Evolutionary conservation across 37 sponge, comb jelly and placozoan genomes (phyloP).

Genomic region (Axinella damicornis): DNA sequence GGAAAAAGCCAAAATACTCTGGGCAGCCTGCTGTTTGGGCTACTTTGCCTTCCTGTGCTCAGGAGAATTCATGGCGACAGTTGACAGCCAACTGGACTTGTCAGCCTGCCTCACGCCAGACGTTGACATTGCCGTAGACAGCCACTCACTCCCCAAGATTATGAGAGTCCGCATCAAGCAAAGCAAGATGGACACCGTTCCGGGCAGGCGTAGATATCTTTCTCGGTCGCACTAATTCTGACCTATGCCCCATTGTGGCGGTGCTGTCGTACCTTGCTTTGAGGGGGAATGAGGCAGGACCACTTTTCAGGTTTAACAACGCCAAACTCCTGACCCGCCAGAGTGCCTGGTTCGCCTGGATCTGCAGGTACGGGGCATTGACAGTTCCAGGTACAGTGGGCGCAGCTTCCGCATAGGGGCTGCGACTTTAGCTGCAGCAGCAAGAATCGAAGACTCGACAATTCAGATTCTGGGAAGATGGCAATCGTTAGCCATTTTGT

Average conservation of each 20-base stretch:
- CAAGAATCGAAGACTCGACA: conserved; percentile 1
- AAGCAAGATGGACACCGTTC: conserved; percentile 54
- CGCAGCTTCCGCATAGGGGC: conserved; percentile 48
- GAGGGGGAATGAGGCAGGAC: neutral
- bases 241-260: conserved; percentile 23
- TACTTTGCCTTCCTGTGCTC: conserved; percentile 40
- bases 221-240: conserved; percentile 17
- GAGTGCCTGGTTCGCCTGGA: neutral
- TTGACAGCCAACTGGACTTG: neutral
- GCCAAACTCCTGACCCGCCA: neutral
- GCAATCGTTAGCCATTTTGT: conserved; percentile 7
- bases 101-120: neutral
- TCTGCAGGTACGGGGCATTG: neutral
- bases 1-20: conserved; percentile 17
- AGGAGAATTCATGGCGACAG: conserved; percentile 20
- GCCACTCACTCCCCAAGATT: neutral
- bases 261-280: conserved; percentile 8
- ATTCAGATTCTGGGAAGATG: conserved; percentile 36
- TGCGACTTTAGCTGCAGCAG: conserved; percentile 1
- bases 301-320: conserved; percentile 3
- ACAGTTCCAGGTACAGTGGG: neutral
- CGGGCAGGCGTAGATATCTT: conserved; percentile 1
- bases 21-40: conserved; percentile 43
- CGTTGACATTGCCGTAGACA: conserved; percentile 28
- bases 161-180: conserved; percentile 22